Percentiles rank a stretch among this genome's conserved stretches.
Evolutionary conservation across 2,797 vertebrate genomes (phyloP).

Genomic region (Poecilia picta): DNA sequence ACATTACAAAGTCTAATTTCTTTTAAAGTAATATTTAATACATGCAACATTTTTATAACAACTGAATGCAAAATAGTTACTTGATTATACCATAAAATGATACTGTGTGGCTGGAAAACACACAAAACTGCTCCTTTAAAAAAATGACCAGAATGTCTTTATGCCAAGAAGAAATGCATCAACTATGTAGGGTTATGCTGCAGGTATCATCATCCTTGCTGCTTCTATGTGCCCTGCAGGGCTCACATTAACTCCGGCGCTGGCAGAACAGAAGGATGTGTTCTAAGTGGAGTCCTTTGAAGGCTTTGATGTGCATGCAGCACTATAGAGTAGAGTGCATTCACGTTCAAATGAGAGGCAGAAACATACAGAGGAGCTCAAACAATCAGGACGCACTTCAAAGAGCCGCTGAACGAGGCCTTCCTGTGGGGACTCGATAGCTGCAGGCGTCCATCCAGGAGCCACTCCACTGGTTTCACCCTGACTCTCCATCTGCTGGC

Average conservation of each 20-base stretch:
- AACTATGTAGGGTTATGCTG: neutral
- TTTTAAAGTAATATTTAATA: no score
- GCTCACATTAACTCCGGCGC: conserved; percentile 54
- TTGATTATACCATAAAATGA: no score
- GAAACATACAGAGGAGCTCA: conserved; percentile 76
- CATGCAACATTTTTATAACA: no score
- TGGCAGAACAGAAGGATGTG: conserved; percentile 59
- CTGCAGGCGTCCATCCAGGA: conserved; percentile 63
- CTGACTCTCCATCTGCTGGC: conserved; percentile 26
- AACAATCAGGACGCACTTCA: conserved; percentile 76
- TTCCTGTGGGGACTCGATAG: conserved; percentile 72
- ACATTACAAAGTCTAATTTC: no score
- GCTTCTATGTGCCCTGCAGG: conserved; percentile 59
- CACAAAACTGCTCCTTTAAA: no score
- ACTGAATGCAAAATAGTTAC: no score
- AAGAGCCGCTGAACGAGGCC: conserved; percentile 73
- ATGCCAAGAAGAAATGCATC: neutral
- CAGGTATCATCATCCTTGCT: conserved; percentile 12
- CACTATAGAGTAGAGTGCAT: conserved; percentile 77
- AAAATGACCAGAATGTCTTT: neutral
- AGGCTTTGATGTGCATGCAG: conserved; percentile 85
- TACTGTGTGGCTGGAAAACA: no score
- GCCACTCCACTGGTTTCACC: conserved; percentile 26
- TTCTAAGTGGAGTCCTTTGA: conserved; percentile 79
- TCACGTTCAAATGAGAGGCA: conserved; percentile 86